These are phyloP conservation scores for Tenrec ecaudatus DNA, from an alignment of 2,113 vertebrate genomes.

Conservation along the genomic window DNA sequence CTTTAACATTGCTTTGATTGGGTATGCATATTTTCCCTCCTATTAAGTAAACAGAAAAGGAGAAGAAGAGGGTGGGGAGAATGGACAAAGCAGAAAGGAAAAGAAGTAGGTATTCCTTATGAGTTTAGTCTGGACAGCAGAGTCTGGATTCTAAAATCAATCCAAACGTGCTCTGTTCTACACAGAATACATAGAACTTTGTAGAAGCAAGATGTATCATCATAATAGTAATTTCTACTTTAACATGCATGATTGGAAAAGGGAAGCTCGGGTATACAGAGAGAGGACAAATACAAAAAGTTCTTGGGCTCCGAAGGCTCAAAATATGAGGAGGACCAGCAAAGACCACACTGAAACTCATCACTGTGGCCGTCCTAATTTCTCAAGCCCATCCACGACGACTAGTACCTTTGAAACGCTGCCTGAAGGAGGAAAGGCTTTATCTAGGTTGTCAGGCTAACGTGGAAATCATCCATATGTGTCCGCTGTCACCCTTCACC, in stretches of 20 bases:
- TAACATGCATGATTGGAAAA: neutral
- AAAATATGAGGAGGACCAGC: neutral
- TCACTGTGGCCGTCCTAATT: too few relatives aligned
- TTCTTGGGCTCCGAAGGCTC: neutral
- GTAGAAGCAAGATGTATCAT: neutral
- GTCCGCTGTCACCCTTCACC: neutral
- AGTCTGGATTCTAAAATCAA: conserved; percentile 29
- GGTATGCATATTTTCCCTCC: neutral
- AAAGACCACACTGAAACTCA: neutral
- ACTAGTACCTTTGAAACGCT: neutral
- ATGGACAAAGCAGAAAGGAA: conserved; percentile 4
- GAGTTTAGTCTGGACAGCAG: neutral
- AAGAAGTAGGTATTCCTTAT: neutral
- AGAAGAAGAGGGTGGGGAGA: neutral
- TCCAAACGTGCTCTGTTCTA: neutral
- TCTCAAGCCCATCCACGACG: neutral
- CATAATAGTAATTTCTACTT: neutral
- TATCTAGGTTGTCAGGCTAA: neutral
- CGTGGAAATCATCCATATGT: neutral
- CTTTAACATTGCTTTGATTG: neutral
- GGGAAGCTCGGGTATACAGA: neutral
- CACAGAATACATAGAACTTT: conserved; percentile 30
- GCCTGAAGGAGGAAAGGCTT: neutral
- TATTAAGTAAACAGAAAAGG: neutral
- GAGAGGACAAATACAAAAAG: neutral